Conservation (phyloP, 92 coral and sea anemone species). For the Isaurus tuberculatus region DNA sequence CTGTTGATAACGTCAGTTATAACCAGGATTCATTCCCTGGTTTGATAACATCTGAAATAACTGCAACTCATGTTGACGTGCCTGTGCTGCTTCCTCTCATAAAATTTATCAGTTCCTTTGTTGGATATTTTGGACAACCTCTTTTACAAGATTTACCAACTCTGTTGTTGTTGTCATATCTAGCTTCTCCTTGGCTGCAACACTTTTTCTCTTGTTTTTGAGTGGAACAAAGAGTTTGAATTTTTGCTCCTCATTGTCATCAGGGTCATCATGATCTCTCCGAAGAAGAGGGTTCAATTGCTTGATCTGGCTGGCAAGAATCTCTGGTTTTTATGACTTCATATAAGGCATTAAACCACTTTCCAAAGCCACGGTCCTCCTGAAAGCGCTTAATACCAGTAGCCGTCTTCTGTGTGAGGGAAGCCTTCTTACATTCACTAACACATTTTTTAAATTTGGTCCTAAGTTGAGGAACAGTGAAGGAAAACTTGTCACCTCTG, state of each 20-base stretch:
- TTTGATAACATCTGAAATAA: conserved; percentile 17
- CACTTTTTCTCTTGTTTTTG: not conserved
- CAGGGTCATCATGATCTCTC: conserved; percentile 31
- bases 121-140: conserved; percentile 25
- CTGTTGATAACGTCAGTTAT: conserved; percentile 26
- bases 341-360: conserved; percentile 55
- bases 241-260: conserved; percentile 14
- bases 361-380: conserved; percentile 51
- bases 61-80: conserved; percentile 21
- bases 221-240: conserved; percentile 24
- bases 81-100: conserved; percentile 9
- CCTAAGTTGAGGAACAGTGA: conserved; percentile 49
- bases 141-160: conserved; percentile 26
- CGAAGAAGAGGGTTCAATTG: conserved; percentile 58
- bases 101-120: conserved; percentile 23
- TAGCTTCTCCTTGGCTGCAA: conserved; percentile 29
- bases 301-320: conserved; percentile 68
- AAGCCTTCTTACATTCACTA: conserved; percentile 59
- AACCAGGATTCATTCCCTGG: conserved; percentile 34
- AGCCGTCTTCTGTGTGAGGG: conserved; percentile 61
- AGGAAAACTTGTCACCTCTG: conserved; percentile 58
- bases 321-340: conserved; percentile 56
- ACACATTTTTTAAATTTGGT: conserved; percentile 60
- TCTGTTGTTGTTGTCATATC: conserved; percentile 5
- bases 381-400: conserved; percentile 63